Evolutionary conservation across 2,113 vertebrate genomes (phyloP), one percentile per base, ranked within the genome.

Genomic region (Centrocercus urophasianus): DNA sequence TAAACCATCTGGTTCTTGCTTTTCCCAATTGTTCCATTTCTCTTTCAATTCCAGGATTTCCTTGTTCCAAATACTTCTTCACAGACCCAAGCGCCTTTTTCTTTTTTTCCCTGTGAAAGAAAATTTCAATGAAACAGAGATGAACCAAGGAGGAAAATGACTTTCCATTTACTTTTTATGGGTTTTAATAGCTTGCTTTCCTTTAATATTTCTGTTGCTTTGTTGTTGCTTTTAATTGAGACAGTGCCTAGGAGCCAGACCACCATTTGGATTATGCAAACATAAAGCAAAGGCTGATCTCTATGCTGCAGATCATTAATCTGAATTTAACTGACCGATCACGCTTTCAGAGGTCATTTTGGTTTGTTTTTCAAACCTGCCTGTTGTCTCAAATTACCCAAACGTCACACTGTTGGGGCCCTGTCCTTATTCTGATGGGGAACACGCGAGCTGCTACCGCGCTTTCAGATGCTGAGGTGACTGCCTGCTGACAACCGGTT

Each of bases 31-130:
- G 93, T 93, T 95, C 78, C 48, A 95, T 65, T 81, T 36, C 79
- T 83, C 75, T 43, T 88, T 93, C 84, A 52, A 54, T 93, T 64
- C 28, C 34, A 76, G 40, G 17, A 60, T 38, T 80, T 90, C 79
- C 90, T 94, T 91, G 66, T 52, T 95, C 27, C 64, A 52, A 52
- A 22, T 85, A 75, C 69, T 93, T 84, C 81, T 70, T 88, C 20
- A 34, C 11, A 59, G 76, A 90, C 27, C 25, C 47, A 64, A 83
- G 59, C 8, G 6, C 28, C 24, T 50, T 78, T 42, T 47, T 75
- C 77, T 69, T 66, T 63, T 89, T 64, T 36, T 47, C 56, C 8
- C 48, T 83, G 91, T 97, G 91, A 86, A 97, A 95, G 86, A 83
- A 96, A 94, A 96, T 24, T 48, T 92, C 64, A 92, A 24, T 89